These are phyloP conservation scores for Drosophila affinis DNA, from an alignment of 2,888 invertebrate species.

Conservation along the genomic window DNA sequence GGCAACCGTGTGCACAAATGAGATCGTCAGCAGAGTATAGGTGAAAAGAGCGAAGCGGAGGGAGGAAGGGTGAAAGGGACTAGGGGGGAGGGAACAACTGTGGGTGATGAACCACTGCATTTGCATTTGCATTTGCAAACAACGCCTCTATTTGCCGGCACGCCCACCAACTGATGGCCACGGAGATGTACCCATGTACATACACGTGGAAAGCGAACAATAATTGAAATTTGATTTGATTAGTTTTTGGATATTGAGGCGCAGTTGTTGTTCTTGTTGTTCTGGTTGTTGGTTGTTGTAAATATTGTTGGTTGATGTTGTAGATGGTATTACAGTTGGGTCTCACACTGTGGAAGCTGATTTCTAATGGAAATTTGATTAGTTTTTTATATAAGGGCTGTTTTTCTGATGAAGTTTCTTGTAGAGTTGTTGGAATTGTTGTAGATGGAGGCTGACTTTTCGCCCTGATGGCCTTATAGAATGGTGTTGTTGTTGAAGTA, in stretches of 20 bases:
- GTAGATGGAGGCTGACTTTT: neutral
- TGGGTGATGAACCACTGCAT: neutral
- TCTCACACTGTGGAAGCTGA: neutral
- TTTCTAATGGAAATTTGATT: neutral
- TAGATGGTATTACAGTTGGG: neutral
- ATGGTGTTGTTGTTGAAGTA: too few species aligned
- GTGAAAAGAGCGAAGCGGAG: neutral
- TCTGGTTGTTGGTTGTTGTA: neutral
- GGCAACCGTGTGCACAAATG: constrained; percentile 52
- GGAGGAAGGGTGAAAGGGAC: too few species aligned
- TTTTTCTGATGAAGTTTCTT: neutral
- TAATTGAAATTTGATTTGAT: constrained; percentile 79
- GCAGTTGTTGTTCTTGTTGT: constrained; percentile 31
- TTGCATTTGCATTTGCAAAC: constrained; percentile 52
- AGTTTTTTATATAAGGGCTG: constrained; percentile 44
- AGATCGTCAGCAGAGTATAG: constrained; percentile 18
- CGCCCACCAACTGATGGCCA: constrained; percentile 38
- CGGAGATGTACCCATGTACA: neutral
- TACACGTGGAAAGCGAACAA: constrained; percentile 35
- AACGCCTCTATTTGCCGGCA: constrained; percentile 30
- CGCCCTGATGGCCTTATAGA: too few species aligned
- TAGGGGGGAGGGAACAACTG: neutral
- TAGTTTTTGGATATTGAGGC: constrained; percentile 57
- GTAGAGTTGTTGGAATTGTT: neutral
- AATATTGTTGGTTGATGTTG: neutral